Conservation (phyloP, 2,888 invertebrate genomes). For the Thecocarcelia acutangulata region DNA sequence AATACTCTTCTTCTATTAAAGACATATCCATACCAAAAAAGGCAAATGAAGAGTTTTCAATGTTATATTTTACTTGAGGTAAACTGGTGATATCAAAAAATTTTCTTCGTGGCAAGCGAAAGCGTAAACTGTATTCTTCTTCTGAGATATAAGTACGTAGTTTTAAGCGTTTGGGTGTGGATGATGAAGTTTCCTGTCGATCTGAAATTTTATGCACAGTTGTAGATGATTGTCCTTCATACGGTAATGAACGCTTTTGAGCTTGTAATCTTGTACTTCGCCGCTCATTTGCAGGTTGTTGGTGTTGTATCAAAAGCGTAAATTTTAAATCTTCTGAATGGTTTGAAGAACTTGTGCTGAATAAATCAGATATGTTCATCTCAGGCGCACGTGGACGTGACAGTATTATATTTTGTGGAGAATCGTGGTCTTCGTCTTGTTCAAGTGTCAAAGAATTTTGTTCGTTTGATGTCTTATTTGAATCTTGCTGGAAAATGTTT, state of each 20-base stretch:
- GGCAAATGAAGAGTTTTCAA: conserved; percentile 16
- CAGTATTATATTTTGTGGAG: not conserved
- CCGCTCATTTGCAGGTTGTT: not conserved
- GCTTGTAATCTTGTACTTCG: conserved; percentile 1
- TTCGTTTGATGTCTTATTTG: not conserved
- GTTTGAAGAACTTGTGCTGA: conserved; percentile 1
- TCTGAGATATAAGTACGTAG: conserved; percentile 39
- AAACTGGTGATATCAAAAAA: conserved; percentile 35
- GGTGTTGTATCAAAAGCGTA: not conserved
- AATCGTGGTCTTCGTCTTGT: not conserved
- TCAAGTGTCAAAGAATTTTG: not conserved
- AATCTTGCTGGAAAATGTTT: conserved; percentile 38
- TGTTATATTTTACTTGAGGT: conserved; percentile 9
- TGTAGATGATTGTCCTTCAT: not conserved
- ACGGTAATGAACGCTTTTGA: not conserved
- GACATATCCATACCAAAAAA: conserved; percentile 48
- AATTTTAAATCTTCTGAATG: conserved; percentile 2
- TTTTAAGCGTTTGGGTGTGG: conserved; percentile 2
- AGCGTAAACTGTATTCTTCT: conserved; percentile 60
- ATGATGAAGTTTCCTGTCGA: not conserved
- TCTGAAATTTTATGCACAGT: not conserved
- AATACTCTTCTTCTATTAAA: conserved; percentile 47
- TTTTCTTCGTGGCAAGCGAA: conserved; percentile 40
- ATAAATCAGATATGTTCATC: conserved; percentile 42
- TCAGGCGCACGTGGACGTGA: not conserved